phyloP scores from a whole-genome alignment of 2,113 vertebrate genomes.

The Vireo altiloquus region DNA sequence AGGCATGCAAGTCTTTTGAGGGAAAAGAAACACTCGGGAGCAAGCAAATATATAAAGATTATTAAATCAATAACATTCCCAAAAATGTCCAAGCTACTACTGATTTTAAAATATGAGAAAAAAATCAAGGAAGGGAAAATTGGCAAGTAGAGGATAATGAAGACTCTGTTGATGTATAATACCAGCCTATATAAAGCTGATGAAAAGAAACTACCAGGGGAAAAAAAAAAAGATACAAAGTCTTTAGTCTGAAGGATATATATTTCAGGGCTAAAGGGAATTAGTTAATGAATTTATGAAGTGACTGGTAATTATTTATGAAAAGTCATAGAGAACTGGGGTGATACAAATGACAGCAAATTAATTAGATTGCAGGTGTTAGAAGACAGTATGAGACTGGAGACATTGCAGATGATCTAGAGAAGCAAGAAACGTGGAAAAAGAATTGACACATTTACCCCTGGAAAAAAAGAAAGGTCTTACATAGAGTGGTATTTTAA shows the following conservation, averaged over 20 bases:
- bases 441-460: neutral
- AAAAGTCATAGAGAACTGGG: conserved; percentile 45
- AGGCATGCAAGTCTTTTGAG: neutral
- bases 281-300: conserved; percentile 67
- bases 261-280: conserved; percentile 56
- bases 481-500: neutral
- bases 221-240: neutral
- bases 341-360: conserved; percentile 62
- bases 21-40: neutral
- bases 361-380: conserved; percentile 64
- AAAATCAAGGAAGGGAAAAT: neutral
- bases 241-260: conserved; percentile 38
- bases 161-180: conserved; percentile 9
- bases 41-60: neutral
- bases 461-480: neutral
- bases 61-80: conserved; percentile 1
- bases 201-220: conserved; percentile 4
- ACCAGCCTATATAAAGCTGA: neutral
- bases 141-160: conserved; percentile 1
- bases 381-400: conserved; percentile 17
- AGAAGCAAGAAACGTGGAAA: neutral
- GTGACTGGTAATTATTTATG: conserved; percentile 63
- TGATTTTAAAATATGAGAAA: neutral
- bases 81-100: neutral
- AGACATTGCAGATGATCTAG: conserved; percentile 33